Conservation (phyloP, 2,888 invertebrate genomes). For the Drosophila cyrtoloma region DNA sequence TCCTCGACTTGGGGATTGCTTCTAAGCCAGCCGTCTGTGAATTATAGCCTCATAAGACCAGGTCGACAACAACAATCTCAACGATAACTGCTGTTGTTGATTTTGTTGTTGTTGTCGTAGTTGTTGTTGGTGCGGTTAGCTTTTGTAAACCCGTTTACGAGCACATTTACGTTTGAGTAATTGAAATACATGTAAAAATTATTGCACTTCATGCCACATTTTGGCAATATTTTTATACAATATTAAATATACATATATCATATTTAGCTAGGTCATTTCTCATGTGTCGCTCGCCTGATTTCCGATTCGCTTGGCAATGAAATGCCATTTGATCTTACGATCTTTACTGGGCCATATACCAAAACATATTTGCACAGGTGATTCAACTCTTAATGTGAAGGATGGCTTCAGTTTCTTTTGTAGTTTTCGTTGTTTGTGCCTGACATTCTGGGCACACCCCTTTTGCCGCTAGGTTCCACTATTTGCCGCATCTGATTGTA, state of each 20-base stretch:
- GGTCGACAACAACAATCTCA: slow-evolving; percentile 9
- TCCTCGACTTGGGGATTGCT: slow-evolving; percentile 47
- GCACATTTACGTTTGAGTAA: slow-evolving; percentile 60
- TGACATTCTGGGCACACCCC: slow-evolving; percentile 55
- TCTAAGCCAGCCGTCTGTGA: slow-evolving; percentile 77
- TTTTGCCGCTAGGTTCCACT: slow-evolving; percentile 18
- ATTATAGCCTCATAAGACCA: slow-evolving; percentile 62
- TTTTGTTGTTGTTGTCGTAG: slow-evolving; percentile 12
- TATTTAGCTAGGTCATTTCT: slow-evolving; percentile 56
- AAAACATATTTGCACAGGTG: slow-evolving; percentile 51
- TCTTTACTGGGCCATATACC: slow-evolving; percentile 49
- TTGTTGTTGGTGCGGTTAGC: slow-evolving; percentile 21
- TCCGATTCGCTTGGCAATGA: slow-evolving; percentile 74
- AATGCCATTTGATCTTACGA: slow-evolving; percentile 73
- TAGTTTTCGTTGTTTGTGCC: slow-evolving; percentile 11
- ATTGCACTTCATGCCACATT: slow-evolving; percentile 66
- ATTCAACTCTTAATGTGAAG: slow-evolving; percentile 76
- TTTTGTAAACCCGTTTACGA: slow-evolving; percentile 62
- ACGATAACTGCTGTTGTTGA: slow-evolving; percentile 12
- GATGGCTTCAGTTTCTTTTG: slow-evolving; percentile 47
- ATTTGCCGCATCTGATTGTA: slow-evolving; percentile 15
- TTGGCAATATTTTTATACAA: slow-evolving; percentile 66
- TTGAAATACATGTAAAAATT: slow-evolving; percentile 74
- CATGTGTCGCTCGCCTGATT: slow-evolving; percentile 62
- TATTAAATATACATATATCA: slow-evolving; percentile 39